Evolutionary conservation across 1,140 invertebrate genomes (phyloP), one percentile per base, ranked within the genome.

Genomic region (Microplitis demolitor): DNA sequence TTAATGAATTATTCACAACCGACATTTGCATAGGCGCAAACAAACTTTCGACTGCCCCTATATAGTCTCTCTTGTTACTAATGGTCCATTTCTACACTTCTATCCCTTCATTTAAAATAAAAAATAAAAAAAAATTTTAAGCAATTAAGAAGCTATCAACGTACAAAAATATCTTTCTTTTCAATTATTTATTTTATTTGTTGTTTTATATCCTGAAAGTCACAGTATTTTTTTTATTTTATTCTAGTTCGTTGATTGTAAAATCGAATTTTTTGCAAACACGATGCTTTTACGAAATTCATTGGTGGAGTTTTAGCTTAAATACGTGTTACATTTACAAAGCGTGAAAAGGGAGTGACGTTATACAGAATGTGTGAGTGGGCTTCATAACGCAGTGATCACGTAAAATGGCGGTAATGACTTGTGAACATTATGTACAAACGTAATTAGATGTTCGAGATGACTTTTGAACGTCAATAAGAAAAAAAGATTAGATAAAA

Each of bases 1-100:
- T 71, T 79, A 79, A 80, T 81, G 80, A 79, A 81, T 80, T 74
- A 81, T 81, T 80, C 79, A 80, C 16, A 66, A 9, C 70, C 60
- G 62, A 66, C 69, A 80, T 80, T 80, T 79, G 78, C 78, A 78
- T 79, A 62, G 60, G 13, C 67, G 35, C 60, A 56, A 71, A 63
- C 73, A 74, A 74, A 74, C 72, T 70, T 79, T 56, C 50, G 71
- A 77, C 63, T 77, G 74, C 54, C 5, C 24, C 56, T 1, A 13
- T 4, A 11, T 8, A 4, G 31, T 31, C 3, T 50, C 39, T 33
- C 35, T 50, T n/a, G 63, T n/a, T 14, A 45, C 63, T 66, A 66
- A 66, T 66, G 63, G 63, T 31, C 14, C 39, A 16, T 62, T 62
- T 62, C 24, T 35, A 62, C 4, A 0, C 24, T 24, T 24, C 13